Evolutionary conservation across 2,113 vertebrate species (phyloP).

Genomic region (Gadus macrocephalus): DNA sequence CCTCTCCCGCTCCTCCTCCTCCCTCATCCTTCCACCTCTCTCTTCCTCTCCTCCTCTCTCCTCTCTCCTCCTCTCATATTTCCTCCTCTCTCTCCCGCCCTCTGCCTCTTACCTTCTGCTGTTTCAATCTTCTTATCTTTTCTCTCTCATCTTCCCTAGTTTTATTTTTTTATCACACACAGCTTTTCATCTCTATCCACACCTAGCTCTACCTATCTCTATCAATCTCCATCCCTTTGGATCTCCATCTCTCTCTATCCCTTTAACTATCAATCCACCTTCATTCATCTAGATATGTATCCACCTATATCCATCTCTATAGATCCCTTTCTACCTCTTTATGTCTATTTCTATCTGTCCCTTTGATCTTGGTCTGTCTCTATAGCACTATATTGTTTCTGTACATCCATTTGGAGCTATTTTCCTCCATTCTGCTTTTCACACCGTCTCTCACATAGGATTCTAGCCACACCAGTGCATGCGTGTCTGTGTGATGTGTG

Average conservation of each 20-base stretch:
- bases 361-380: background rate
- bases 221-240: constrained; percentile 26
- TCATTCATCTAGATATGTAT: too few relatives aligned
- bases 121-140: background rate
- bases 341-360: background rate
- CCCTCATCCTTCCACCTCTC: too few relatives aligned
- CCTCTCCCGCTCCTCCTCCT: background rate
- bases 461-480: constrained; percentile 60
- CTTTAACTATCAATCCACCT: too few relatives aligned
- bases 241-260: too few relatives aligned
- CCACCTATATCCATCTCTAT: too few relatives aligned
- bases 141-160: constrained; percentile 9
- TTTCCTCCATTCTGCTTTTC: constrained; percentile 18
- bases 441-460: constrained; percentile 50
- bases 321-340: background rate
- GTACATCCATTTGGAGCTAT: constrained; percentile 19
- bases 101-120: background rate
- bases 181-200: constrained; percentile 21
- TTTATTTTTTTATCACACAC: constrained; percentile 10
- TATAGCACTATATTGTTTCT: too few relatives aligned
- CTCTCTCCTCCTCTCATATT: too few relatives aligned
- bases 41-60: too few relatives aligned
- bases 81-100: too few relatives aligned
- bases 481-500: constrained; percentile 54
- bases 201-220: constrained; percentile 35